Evolutionary conservation across 2,113 vertebrate species (phyloP).

Genomic region (Menidia beryllina): DNA sequence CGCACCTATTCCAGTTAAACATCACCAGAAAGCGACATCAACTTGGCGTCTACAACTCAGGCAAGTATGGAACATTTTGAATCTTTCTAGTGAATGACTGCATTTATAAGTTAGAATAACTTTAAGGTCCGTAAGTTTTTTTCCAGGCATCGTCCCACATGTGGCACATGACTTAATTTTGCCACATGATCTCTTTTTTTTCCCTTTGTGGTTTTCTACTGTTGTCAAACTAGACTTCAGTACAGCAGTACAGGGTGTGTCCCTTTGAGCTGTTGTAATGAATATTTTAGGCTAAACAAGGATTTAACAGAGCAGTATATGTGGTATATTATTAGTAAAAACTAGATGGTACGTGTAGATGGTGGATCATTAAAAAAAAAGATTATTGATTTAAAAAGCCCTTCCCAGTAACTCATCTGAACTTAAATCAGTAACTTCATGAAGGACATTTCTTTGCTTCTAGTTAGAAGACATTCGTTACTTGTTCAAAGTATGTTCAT

Average conservation of each 20-base stretch:
- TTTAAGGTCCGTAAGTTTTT: background rate
- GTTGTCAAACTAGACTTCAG: background rate
- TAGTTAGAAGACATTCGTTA: background rate
- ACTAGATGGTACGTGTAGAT: background rate
- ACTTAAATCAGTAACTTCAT: background rate
- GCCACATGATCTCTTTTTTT: background rate
- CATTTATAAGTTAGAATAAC: background rate
- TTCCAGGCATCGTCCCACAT: constrained; percentile 6
- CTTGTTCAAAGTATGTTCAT: constrained; percentile 19
- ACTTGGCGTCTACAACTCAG: constrained; percentile 46
- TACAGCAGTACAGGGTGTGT: constrained; percentile 65
- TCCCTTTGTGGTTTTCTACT: background rate
- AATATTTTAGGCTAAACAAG: constrained; percentile 10
- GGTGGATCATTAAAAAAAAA: background rate
- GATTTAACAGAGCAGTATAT: background rate
- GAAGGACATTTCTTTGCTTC: background rate
- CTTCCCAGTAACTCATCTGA: background rate
- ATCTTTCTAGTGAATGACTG: background rate
- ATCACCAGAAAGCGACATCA: constrained; percentile 50
- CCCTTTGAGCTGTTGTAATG: constrained; percentile 17
- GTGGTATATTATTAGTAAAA: background rate
- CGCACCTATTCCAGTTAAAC: constrained; percentile 66
- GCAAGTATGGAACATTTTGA: constrained; percentile 58
- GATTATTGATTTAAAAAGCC: background rate
- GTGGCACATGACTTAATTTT: background rate